Percentiles rank a stretch among this genome's conserved stretches.
phyloP scores from a whole-genome alignment of 1,140 invertebrate species.

The Bombus cullumanus region DNA sequence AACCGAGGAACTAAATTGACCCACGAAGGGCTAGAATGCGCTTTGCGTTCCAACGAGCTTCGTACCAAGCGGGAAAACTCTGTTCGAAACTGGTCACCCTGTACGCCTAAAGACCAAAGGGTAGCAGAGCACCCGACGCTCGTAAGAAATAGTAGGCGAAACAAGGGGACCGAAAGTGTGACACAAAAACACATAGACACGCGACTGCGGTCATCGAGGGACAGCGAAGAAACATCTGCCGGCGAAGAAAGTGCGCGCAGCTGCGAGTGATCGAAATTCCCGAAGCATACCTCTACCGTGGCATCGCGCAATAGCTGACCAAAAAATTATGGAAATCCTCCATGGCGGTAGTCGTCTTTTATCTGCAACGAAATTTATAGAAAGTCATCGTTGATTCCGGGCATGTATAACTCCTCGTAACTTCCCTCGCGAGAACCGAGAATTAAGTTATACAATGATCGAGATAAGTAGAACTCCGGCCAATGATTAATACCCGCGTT shows the following conservation, averaged over 20 bases:
- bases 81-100: neutral
- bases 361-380: neutral
- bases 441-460: conserved; percentile 61
- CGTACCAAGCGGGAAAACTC: neutral
- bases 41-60: neutral
- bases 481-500: conserved; percentile 57
- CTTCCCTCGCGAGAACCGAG: conserved; percentile 25
- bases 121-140: no score
- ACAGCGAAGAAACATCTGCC: conserved; percentile 69
- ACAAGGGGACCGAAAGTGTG: neutral
- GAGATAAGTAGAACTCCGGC: conserved; percentile 49
- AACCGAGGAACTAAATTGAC: conserved; percentile 25
- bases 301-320: neutral
- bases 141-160: neutral
- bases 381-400: neutral
- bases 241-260: conserved; percentile 67
- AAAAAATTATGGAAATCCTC: neutral
- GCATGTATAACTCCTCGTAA: conserved; percentile 2
- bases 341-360: neutral
- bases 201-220: neutral
- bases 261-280: conserved; percentile 63
- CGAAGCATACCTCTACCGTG: neutral
- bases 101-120: no score
- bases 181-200: neutral
- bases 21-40: neutral